Base-by-base conservation (phyloP, 2,113 vertebrate genomes). In the Rhynchopsitta pachyrhyncha region DNA sequence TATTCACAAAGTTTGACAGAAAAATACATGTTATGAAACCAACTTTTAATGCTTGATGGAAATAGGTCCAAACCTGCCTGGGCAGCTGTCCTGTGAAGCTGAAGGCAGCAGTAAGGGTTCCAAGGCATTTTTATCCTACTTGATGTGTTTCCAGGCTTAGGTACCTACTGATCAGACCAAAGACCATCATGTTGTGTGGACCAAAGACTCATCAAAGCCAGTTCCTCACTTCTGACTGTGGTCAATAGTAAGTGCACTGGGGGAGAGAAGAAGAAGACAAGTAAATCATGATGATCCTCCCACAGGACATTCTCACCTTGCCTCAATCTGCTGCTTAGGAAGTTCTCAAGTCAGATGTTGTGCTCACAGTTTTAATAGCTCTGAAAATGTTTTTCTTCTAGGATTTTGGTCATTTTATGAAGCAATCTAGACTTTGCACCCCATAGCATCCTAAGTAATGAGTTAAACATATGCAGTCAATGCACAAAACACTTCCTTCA, bases 1-100 rank as follows among this genome's bases (percentile, higher is more conserved):
- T 97, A 97, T 97, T 97, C 97, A 97, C 96, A 96, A 96, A 95
- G 82, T 97, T 97, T 95, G 95, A 95, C 82, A 95, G 86, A 92
- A 93, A 95, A 91, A 96, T 82, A 82, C 15, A 9, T 60, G 86
- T 97, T 97, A 97, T 83, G 88, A 96, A 97, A 93, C 85, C 74
- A 87, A 0, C 82, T 96, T 94, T 80, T 93, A 93, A 87, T 53
- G 70, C 67, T 59, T 78, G 80, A 89, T 95, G 57, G 77, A 90
- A 93, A 95, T 78, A 87, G 70, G 91, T 60, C 86, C 2, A 0
- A 96, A 93, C 75, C 85, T 80, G 77, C 73, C 82, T 92, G 94
- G 88, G 69, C 86, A 93, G 60, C 63, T 90, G 82, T 87, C 82
- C 90, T 85, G 70, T 46, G 47, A 79, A 82, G 41, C 18, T 42